phyloP scores from a whole-genome alignment of 2,797 vertebrate genomes.

The Falco cherrug region DNA sequence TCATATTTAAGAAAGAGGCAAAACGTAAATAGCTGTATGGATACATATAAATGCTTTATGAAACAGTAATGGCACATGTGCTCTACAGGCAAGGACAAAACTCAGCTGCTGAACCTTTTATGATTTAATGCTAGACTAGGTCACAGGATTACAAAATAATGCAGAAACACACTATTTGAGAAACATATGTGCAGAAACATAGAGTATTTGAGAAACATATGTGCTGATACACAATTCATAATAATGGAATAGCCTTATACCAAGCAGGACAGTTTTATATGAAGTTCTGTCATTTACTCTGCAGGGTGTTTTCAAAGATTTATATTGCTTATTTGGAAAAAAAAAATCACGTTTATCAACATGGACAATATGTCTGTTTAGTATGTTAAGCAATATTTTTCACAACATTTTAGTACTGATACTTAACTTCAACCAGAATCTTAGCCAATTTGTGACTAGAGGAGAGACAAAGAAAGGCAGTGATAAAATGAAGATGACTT shows the following conservation, averaged over 20 bases:
- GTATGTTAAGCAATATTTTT: conserved; percentile 1
- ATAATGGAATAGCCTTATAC: background rate
- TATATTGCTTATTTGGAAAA: background rate
- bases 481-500: conserved; percentile 35
- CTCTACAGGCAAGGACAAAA: background rate
- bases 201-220: conserved; percentile 8
- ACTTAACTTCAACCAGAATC: background rate
- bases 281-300: background rate
- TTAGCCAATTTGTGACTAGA: background rate
- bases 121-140: conserved; percentile 14
- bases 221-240: background rate
- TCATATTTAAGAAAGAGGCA: background rate
- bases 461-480: conserved; percentile 35
- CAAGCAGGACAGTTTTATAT: background rate
- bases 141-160: conserved; percentile 20
- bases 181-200: conserved; percentile 30
- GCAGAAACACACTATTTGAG: conserved; percentile 11
- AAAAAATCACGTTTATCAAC: background rate
- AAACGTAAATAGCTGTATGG: background rate
- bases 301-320: conserved; percentile 1
- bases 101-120: background rate
- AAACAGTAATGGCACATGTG: background rate
- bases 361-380: background rate
- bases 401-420: background rate
- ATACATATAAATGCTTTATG: background rate